Percentiles rank a stretch among this genome's conserved stretches.
Evolutionary conservation across 2,888 invertebrate species (phyloP).

Genomic region (Cephus pulcher): DNA sequence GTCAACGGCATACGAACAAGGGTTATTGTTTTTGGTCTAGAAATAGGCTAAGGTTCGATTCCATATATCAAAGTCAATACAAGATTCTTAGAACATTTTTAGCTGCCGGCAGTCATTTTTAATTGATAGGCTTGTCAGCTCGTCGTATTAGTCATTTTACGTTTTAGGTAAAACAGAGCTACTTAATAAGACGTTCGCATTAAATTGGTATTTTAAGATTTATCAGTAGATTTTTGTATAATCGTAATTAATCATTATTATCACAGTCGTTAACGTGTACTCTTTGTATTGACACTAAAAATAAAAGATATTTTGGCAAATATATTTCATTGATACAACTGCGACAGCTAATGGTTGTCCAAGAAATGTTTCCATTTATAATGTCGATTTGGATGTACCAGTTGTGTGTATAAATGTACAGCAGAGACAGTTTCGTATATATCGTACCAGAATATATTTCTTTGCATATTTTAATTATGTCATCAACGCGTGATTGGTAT

Average conservation of each 20-base stretch:
- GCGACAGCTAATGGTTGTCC: too few species aligned
- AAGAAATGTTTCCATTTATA: neutral
- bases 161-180: too few species aligned
- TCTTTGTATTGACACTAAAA: neutral
- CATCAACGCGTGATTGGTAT: too few species aligned
- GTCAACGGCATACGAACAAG: neutral
- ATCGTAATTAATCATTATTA: neutral
- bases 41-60: neutral
- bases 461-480: too few species aligned
- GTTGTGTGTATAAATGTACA: too few species aligned
- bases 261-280: neutral
- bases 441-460: too few species aligned
- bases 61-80: neutral
- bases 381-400: neutral
- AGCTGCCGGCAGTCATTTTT: neutral
- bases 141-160: neutral
- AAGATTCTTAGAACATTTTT: neutral
- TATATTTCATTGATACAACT: too few species aligned
- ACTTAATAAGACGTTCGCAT: neutral
- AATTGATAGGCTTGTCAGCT: neutral
- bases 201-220: neutral
- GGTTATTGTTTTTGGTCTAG: neutral
- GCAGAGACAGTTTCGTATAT: too few species aligned
- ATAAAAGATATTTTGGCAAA: neutral
- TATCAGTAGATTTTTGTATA: neutral